A percentile compares a stretch with the other conserved stretches of the same genome.
These are phyloP conservation scores for Avahi laniger DNA, from an alignment of 2,797 vertebrate genomes.

Conservation along the genomic window DNA sequence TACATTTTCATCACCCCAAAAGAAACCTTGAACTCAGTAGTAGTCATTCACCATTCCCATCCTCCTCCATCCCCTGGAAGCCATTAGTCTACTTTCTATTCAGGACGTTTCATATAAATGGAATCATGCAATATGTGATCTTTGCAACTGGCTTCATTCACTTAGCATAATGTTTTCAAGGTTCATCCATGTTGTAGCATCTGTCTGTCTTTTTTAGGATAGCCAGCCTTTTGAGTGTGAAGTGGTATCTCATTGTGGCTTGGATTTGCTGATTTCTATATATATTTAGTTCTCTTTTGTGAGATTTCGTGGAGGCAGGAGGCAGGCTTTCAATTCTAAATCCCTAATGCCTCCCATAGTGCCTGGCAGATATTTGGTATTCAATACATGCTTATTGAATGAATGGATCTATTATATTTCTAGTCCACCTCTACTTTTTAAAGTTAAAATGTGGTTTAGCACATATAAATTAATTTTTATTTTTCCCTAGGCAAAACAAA, in stretches of 20 bases:
- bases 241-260: background rate
- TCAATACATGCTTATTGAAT: constrained; percentile 1
- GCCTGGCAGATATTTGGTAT: constrained; percentile 13
- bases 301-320: background rate
- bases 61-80: background rate
- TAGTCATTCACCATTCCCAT: background rate
- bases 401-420: constrained; percentile 20
- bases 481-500: constrained; percentile 49
- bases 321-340: background rate
- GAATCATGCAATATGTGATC: background rate
- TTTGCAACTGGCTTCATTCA: background rate
- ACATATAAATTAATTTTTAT: constrained; percentile 57
- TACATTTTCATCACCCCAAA: background rate
- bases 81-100: background rate
- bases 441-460: constrained; percentile 46
- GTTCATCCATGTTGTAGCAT: background rate
- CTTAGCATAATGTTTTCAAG: background rate
- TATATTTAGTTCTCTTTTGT: background rate
- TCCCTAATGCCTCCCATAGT: background rate
- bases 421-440: constrained; percentile 37
- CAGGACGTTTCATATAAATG: background rate
- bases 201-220: background rate
- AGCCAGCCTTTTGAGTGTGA: background rate
- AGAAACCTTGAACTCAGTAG: background rate
- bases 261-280: background rate